Conservation (phyloP, 1,140 invertebrate genomes). For the Bombyx mandarina region DNA sequence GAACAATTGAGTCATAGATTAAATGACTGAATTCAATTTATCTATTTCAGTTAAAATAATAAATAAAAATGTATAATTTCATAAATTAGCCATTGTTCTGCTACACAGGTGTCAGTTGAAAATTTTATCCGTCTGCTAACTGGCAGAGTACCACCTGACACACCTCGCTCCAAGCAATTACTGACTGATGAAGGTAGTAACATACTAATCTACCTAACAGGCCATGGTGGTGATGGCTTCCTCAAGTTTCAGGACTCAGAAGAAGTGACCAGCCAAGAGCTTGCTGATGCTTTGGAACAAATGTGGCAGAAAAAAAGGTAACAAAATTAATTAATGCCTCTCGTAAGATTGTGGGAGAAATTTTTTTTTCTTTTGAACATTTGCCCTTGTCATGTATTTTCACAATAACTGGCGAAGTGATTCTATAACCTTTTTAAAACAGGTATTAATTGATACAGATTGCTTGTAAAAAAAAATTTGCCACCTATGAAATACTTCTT, state of each 20-base stretch:
- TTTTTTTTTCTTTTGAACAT: not conserved
- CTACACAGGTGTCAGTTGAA: constrained; percentile 83
- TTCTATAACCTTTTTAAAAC: no score
- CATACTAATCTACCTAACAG: constrained; percentile 96
- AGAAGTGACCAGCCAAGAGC: constrained; percentile 98
- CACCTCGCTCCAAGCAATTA: constrained; percentile 94
- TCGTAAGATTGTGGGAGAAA: not conserved
- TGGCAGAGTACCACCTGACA: constrained; percentile 89
- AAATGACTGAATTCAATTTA: no score
- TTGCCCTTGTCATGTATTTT: not conserved
- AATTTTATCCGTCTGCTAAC: constrained; percentile 98
- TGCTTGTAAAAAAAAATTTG: no score
- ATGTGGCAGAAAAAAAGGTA: constrained; percentile 99
- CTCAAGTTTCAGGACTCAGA: constrained; percentile 99
- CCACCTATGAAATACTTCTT: no score
- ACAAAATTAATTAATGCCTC: no score
- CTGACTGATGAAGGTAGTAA: constrained; percentile 98
- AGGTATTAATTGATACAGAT: no score
- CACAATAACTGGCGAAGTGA: not conserved
- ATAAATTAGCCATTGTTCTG: no score
- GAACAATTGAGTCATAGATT: no score
- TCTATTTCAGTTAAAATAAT: no score
- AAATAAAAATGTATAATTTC: no score
- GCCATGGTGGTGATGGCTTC: constrained; percentile 99
- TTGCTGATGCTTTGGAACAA: constrained; percentile 98